phyloP scores from a whole-genome alignment of 2,113 vertebrate genomes.

The cattle (Bos taurus) region ARS-UCD2.0 NC_037329.1:131079501-131080000 shows the following conservation, averaged over 20 bases:
- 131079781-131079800: background rate
- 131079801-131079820: background rate
- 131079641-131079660: background rate
- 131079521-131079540: background rate
- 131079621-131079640: no score
- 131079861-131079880: background rate
- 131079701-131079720: background rate
- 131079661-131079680: background rate
- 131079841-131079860: background rate
- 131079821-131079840: background rate
- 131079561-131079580: background rate
- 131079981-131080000: background rate
- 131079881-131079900: background rate
- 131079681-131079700: background rate
- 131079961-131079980: background rate
- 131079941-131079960: background rate
- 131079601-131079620: background rate
- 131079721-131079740: background rate
- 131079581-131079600: background rate
- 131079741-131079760: background rate
- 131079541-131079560: background rate
- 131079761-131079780: background rate
- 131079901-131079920: background rate
- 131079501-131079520: background rate
- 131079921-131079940: background rate